A percentile compares a stretch with the other conserved stretches of the same genome.
These are phyloP conservation scores for Dendrolimus houi DNA, from an alignment of 2,888 invertebrate genomes.

Conservation along the genomic window DNA sequence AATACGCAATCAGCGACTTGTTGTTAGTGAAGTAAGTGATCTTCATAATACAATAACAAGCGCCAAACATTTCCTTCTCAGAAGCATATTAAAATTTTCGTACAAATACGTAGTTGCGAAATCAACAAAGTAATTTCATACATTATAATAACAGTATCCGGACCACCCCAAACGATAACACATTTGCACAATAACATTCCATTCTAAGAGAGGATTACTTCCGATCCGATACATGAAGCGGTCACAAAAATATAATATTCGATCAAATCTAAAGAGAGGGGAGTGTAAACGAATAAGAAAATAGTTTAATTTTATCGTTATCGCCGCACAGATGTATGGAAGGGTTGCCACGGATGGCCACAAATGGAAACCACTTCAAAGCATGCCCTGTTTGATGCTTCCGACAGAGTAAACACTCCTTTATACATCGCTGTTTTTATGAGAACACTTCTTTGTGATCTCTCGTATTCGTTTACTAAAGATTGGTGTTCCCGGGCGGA, in stretches of 20 bases:
- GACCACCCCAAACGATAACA: constrained; percentile 1
- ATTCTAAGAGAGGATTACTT: constrained; percentile 1
- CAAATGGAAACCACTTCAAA: constrained; percentile 69
- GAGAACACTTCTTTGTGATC: constrained; percentile 47
- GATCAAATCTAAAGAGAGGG: constrained; percentile 22
- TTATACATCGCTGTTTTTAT: constrained; percentile 51
- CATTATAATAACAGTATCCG: constrained; percentile 7
- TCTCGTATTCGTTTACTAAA: background rate
- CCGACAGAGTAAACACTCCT: constrained; percentile 63
- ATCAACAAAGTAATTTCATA: constrained; percentile 11
- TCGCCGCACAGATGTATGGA: constrained; percentile 45
- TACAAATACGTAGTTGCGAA: constrained; percentile 4
- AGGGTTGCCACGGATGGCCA: constrained; percentile 54
- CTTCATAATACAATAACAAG: too few relatives aligned
- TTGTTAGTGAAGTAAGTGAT: too few relatives aligned
- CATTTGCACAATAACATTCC: constrained; percentile 1
- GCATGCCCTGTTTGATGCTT: constrained; percentile 36
- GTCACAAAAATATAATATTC: constrained; percentile 12
- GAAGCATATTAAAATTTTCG: constrained; percentile 4
- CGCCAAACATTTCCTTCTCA: background rate
- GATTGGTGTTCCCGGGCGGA: background rate
- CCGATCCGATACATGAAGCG: constrained; percentile 7
- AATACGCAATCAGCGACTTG: too few relatives aligned
- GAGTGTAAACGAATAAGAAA: constrained; percentile 15
- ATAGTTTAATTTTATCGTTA: constrained; percentile 39